These are phyloP conservation scores for Phylloscopus collybita DNA, from an alignment of 2,797 vertebrate species.

Conservation along the genomic window DNA sequence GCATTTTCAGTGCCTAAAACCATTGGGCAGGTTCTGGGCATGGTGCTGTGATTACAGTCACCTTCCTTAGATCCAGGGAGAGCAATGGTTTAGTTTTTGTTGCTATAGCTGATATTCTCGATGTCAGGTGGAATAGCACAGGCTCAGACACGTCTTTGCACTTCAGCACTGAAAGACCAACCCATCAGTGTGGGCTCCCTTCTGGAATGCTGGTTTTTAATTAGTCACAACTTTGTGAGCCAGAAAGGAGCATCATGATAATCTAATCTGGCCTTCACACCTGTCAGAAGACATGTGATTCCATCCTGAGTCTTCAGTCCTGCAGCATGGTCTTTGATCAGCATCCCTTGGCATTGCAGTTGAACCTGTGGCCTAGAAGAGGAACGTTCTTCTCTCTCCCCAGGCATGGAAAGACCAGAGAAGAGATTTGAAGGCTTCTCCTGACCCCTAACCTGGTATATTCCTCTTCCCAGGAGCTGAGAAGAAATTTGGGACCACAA, in stretches of 20 bases:
- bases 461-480: neutral
- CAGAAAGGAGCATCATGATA: neutral
- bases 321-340: neutral
- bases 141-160: neutral
- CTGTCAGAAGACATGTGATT: neutral
- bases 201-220: neutral
- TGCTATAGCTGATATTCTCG: neutral
- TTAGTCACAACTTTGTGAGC: neutral
- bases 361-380: neutral
- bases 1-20: neutral
- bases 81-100: neutral
- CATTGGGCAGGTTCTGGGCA: neutral
- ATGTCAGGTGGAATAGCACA: neutral
- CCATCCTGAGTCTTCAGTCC: neutral
- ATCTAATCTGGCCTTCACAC: neutral
- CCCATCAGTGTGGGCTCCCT: fast-evolving
- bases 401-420: neutral
- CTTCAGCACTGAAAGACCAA: neutral
- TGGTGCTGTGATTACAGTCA: fast-evolving
- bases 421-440: neutral
- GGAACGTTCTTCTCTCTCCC: neutral
- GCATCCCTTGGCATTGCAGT: neutral
- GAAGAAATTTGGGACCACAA: neutral
- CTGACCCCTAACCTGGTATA: neutral
- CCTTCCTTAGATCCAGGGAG: neutral